These are phyloP conservation scores for Troides oblongomaculatus DNA, from an alignment of 2,888 invertebrate genomes.

Conservation along the genomic window DNA sequence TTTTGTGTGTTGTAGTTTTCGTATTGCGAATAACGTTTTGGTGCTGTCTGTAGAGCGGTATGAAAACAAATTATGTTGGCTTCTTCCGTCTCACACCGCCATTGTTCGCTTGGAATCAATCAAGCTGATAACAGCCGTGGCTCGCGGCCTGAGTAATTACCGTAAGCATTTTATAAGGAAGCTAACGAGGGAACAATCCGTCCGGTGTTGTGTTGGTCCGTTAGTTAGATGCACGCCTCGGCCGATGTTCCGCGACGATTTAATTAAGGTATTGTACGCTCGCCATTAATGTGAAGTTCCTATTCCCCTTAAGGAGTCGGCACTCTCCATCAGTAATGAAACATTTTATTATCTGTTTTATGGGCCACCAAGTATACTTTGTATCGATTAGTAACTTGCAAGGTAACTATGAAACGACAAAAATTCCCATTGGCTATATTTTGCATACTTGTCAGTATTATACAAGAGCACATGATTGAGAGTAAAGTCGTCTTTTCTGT, in stretches of 20 bases:
- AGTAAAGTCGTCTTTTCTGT: too few species aligned
- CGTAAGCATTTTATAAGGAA: constrained; percentile 40
- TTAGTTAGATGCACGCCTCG: constrained; percentile 70
- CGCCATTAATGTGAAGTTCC: constrained; percentile 61
- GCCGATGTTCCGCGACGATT: constrained; percentile 66
- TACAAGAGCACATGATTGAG: too few species aligned
- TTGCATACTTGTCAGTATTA: too few species aligned
- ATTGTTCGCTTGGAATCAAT: constrained; percentile 26
- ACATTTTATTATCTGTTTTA: constrained; percentile 11
- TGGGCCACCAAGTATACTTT: constrained; percentile 9
- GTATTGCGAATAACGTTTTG: too few species aligned
- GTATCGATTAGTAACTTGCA: constrained; percentile 7
- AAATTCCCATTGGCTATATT: too few species aligned
- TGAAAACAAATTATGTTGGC: constrained; percentile 3
- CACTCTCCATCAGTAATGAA: not conserved
- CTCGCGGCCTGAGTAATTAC: constrained; percentile 30
- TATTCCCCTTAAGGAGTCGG: constrained; percentile 36
- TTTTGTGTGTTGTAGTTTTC: too few species aligned
- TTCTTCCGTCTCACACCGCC: not conserved
- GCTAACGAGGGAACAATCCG: constrained; percentile 38
- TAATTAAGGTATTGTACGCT: constrained; percentile 77
- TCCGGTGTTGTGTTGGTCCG: constrained; percentile 47
- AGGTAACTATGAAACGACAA: constrained; percentile 3
- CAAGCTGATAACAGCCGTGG: constrained; percentile 17
- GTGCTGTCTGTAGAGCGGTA: not conserved